Evolutionary conservation across 1,140 invertebrate genomes (phyloP).

Genomic region (Spodoptera frugiperda): DNA sequence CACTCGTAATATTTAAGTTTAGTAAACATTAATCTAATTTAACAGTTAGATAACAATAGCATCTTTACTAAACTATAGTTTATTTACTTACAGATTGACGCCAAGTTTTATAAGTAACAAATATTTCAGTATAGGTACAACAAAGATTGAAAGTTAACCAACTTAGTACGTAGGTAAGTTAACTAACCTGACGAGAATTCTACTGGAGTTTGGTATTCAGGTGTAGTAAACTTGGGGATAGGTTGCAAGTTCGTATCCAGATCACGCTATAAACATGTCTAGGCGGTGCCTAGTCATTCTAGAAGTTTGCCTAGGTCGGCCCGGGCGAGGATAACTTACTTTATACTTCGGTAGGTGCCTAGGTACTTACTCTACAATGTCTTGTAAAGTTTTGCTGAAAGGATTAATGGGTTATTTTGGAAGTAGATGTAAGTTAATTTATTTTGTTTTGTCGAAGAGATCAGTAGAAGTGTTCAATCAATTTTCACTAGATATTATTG

Average conservation of each 20-base stretch:
- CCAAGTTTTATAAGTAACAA: too few relatives aligned
- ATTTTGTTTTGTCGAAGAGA: too few relatives aligned
- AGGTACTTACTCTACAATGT: neutral
- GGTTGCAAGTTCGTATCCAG: neutral
- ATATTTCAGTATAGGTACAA: neutral
- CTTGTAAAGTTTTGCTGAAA: too few relatives aligned
- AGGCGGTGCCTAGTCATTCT: neutral
- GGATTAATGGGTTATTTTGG: too few relatives aligned
- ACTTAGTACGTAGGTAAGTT: neutral
- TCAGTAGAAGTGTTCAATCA: too few relatives aligned
- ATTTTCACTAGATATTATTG: too few relatives aligned
- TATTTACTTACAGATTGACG: too few relatives aligned
- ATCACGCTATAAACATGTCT: constrained; percentile 19
- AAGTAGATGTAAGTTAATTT: too few relatives aligned
- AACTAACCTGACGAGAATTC: neutral
- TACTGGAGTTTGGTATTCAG: neutral
- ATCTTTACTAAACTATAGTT: neutral
- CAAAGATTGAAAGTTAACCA: neutral
- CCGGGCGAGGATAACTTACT: neutral
- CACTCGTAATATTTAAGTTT: too few relatives aligned
- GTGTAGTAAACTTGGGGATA: constrained; percentile 19
- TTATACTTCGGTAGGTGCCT: neutral
- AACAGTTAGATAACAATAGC: neutral
- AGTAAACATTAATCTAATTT: neutral
- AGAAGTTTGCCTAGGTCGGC: neutral